Percentiles rank a stretch among this genome's conserved stretches.
Evolutionary conservation across 2,113 vertebrate species (phyloP).

Genomic region (western clawed frog (Xenopus tropicalis)): DNA sequence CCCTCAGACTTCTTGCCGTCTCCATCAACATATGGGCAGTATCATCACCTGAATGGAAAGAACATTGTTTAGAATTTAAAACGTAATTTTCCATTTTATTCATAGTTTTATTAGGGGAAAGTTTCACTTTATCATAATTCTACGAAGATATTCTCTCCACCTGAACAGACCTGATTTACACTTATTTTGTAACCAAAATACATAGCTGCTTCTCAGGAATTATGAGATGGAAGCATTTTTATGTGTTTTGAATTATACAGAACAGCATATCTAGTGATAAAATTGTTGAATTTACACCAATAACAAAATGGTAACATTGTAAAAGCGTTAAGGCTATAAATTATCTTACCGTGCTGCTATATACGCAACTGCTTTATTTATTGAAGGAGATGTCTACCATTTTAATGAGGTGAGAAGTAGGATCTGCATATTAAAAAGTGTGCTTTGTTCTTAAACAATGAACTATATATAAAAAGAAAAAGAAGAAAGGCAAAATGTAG

Average conservation of each 20-base stretch:
- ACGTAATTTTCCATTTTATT: background rate
- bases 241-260: slow-evolving; percentile 41
- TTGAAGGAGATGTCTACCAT: slow-evolving; percentile 29
- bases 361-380: slow-evolving; percentile 31
- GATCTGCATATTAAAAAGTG: slow-evolving; percentile 32
- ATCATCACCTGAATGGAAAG: slow-evolving; percentile 61
- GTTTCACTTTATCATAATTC: background rate
- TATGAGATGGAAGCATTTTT: slow-evolving; percentile 39
- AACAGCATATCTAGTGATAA: slow-evolving; percentile 32
- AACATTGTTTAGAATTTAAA: slow-evolving; percentile 18
- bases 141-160: background rate
- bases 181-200: slow-evolving; percentile 28
- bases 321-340: slow-evolving; percentile 41
- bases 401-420: slow-evolving; percentile 36
- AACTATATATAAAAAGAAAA: slow-evolving; percentile 10
- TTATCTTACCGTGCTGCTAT: slow-evolving; percentile 36
- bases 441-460: slow-evolving; percentile 34
- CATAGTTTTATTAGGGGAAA: background rate
- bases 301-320: slow-evolving; percentile 42
- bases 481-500: background rate
- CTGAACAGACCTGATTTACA: slow-evolving; percentile 26
- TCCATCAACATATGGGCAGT: slow-evolving; percentile 57
- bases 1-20: slow-evolving; percentile 68
- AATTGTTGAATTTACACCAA: slow-evolving; percentile 41
- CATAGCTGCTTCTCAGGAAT: slow-evolving; percentile 16